Conservation (phyloP, 2,113 vertebrate species). For the Carassius auratus region DNA sequence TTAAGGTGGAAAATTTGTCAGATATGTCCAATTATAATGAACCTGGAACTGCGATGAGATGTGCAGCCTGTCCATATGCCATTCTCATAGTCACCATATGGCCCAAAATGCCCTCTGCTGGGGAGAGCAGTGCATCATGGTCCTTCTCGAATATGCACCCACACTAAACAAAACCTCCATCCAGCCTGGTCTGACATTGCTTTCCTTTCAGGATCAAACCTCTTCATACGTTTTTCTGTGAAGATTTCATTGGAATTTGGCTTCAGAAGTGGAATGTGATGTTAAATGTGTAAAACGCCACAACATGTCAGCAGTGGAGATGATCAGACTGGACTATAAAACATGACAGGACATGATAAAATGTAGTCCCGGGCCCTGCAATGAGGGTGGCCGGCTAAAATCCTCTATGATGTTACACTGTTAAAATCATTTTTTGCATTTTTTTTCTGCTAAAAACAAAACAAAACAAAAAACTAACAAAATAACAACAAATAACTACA, state of each 20-base stretch:
- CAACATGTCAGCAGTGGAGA: background rate
- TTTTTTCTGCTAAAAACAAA: background rate
- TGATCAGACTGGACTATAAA: background rate
- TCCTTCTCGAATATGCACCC: background rate
- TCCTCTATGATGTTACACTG: background rate
- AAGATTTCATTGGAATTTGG: background rate
- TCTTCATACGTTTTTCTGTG: background rate
- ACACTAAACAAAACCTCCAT: background rate
- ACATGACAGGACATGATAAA: background rate
- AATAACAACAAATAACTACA: too few relatives aligned
- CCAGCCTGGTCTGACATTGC: background rate
- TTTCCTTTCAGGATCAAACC: constrained; percentile 14
- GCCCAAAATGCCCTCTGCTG: constrained; percentile 32
- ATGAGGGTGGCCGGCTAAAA: background rate
- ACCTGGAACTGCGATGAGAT: background rate
- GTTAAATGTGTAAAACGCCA: background rate
- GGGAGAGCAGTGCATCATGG: constrained; percentile 3
- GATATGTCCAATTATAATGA: background rate
- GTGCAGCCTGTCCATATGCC: background rate
- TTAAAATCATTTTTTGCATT: background rate
- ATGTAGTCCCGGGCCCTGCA: background rate
- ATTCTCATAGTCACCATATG: background rate
- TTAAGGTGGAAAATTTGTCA: background rate
- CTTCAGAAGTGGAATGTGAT: background rate
- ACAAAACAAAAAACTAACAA: background rate